Percentiles rank a stretch among this genome's conserved stretches.
These are phyloP conservation scores for Pungitius pungitius DNA, from an alignment of 2,113 vertebrate species.

Conservation along the genomic window DNA sequence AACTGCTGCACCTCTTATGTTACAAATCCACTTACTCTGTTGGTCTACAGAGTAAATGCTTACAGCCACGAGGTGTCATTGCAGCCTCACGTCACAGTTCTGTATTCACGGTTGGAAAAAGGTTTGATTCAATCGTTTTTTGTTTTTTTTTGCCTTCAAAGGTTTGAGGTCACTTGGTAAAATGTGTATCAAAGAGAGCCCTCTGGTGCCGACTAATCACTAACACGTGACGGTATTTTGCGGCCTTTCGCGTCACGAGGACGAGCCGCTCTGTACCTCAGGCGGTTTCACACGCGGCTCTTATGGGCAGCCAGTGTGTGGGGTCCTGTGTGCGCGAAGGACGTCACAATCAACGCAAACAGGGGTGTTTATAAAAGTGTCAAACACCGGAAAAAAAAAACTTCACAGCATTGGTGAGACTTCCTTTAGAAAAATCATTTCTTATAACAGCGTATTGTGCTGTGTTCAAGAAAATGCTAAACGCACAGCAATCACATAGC, in stretches of 20 bases:
- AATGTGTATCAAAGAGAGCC: background rate
- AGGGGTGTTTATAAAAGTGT: background rate
- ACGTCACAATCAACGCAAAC: slow-evolving; percentile 2
- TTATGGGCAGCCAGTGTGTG: slow-evolving; percentile 19
- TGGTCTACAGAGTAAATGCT: background rate
- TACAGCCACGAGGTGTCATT: slow-evolving; percentile 62
- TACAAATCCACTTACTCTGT: background rate
- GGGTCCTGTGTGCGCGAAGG: slow-evolving; percentile 7
- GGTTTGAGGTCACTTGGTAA: background rate
- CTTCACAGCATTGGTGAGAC: background rate
- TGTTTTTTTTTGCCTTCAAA: slow-evolving; percentile 6
- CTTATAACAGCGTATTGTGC: background rate
- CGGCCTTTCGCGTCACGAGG: background rate
- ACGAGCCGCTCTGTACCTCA: background rate
- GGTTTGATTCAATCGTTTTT: background rate
- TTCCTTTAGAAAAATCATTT: background rate
- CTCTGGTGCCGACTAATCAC: slow-evolving; percentile 1
- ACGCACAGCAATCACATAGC: background rate
- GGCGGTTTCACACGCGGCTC: background rate
- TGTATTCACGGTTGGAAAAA: background rate
- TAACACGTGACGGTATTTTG: background rate
- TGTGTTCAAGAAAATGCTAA: background rate
- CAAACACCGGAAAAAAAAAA: background rate
- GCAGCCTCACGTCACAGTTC: slow-evolving; percentile 16
- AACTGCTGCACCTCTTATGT: background rate